Conservation (phyloP, 2,113 vertebrate species). For the Perognathus longimembris region DNA sequence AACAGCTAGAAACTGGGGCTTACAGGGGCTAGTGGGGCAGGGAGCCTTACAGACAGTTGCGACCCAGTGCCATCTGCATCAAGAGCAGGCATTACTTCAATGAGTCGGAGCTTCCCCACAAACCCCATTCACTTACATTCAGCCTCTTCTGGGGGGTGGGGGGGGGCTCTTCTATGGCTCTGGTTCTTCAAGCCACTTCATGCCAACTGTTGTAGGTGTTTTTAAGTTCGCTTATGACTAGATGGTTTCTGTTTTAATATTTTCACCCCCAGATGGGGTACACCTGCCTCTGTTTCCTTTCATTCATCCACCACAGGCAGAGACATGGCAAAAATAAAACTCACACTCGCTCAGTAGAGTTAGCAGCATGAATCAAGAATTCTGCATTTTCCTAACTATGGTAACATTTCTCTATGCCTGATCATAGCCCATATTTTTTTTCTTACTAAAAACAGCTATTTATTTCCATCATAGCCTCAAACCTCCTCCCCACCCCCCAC, state of each 20-base stretch:
- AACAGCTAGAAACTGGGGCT: neutral
- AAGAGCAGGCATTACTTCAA: neutral
- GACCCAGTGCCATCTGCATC: neutral
- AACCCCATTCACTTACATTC: constrained; percentile 34
- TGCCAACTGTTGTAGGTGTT: neutral
- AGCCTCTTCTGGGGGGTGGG: neutral
- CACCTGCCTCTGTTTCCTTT: neutral
- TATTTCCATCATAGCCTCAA: neutral
- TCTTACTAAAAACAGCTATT: neutral
- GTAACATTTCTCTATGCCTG: neutral
- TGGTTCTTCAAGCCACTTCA: neutral
- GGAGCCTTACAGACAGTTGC: neutral
- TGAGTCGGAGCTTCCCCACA: neutral
- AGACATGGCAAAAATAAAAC: neutral
- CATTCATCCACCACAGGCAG: neutral
- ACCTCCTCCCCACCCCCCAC: neutral
- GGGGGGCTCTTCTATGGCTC: neutral
- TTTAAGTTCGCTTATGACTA: neutral
- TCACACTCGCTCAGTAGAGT: neutral
- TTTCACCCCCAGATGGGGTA: neutral
- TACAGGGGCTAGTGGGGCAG: too few relatives aligned
- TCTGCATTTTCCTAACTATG: neutral
- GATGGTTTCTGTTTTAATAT: neutral
- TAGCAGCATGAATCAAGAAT: neutral
- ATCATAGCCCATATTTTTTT: neutral